Evolutionary conservation across 2,113 vertebrate species (phyloP).

Genomic region (Cynocephalus volans): DNA sequence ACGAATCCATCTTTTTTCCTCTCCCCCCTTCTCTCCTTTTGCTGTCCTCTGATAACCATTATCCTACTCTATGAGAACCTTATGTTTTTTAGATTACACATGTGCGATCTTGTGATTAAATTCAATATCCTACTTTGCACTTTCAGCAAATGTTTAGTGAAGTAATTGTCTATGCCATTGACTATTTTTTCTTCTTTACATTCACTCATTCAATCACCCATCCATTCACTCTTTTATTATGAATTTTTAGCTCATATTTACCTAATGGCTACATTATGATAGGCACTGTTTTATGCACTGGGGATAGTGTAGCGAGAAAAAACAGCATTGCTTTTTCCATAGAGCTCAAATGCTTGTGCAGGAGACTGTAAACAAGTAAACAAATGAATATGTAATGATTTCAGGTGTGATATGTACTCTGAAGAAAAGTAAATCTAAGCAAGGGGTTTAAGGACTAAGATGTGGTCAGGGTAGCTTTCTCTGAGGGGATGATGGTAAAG

Average conservation of each 20-base stretch:
- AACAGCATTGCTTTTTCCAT: neutral
- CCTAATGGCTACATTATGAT: neutral
- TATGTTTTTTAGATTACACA: no score
- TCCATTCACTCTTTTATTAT: neutral
- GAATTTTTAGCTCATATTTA: neutral
- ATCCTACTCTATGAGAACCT: no score
- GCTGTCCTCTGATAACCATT: no score
- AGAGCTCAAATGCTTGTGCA: neutral
- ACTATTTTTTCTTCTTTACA: neutral
- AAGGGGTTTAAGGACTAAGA: neutral
- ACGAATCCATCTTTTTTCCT: no score
- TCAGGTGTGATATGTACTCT: neutral
- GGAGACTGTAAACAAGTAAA: neutral
- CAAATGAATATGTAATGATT: neutral
- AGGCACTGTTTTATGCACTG: neutral
- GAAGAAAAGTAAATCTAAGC: conserved; percentile 2
- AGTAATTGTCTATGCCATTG: neutral
- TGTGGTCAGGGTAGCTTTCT: neutral
- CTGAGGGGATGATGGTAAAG: neutral
- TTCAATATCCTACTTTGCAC: neutral
- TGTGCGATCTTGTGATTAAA: neutral
- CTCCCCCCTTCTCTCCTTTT: no score
- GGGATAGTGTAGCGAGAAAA: neutral
- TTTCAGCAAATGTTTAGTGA: neutral
- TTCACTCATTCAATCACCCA: neutral